Base-by-base conservation (phyloP, 1,140 invertebrate genomes). In the Scaptomyza montana region DNA sequence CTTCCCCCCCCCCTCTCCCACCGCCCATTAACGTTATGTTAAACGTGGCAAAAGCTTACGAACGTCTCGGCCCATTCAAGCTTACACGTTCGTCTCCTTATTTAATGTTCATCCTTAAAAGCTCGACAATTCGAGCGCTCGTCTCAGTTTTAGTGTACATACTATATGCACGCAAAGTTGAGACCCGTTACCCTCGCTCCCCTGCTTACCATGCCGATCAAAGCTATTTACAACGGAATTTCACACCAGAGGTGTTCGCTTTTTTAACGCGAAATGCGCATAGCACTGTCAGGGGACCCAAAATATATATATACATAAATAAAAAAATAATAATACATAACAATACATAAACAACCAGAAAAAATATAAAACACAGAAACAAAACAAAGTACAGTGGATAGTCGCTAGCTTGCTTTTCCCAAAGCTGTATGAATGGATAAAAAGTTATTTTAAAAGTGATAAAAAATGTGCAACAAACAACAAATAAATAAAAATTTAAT, bases 21-120 rank as follows among this genome's bases (percentile, higher is more conserved):
- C 21, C 21, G 33, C 61, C 47, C 19, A 50, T 33, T 33, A 9
- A 9, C 33, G 1, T 36, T 36, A 47, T 30, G 70, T 33, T 55
- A 41, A 62, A 81, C 78, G 78, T 80, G 74, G 78, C 78, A 68
- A 72, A 80, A 81, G 77, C 78, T 71, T 43, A 25, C 19, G 36
- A 46, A 65, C 53, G 63, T 49, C 43, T 3, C 46, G 46, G 19
- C 43, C 9, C 57, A 36, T 43, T 43, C 10, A 70, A 71, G 68
- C 53, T 67, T 5, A 25, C 16, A 28, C 13, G 10, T 10, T 13
- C 16, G 16, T 16, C 16, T 16, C 16, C 16, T 16, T 16, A 16
- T 1, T 16, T 5, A 72, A 77, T 61, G 51, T 64, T 10, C 8
- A 5, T n/a, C 2, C 5, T 5, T 5, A 5, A 16, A 57, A 59